Percentiles rank a stretch among this genome's conserved stretches.
These are phyloP conservation scores for Drosophila basisetae DNA, from an alignment of 2,888 invertebrate species.

Conservation along the genomic window DNA sequence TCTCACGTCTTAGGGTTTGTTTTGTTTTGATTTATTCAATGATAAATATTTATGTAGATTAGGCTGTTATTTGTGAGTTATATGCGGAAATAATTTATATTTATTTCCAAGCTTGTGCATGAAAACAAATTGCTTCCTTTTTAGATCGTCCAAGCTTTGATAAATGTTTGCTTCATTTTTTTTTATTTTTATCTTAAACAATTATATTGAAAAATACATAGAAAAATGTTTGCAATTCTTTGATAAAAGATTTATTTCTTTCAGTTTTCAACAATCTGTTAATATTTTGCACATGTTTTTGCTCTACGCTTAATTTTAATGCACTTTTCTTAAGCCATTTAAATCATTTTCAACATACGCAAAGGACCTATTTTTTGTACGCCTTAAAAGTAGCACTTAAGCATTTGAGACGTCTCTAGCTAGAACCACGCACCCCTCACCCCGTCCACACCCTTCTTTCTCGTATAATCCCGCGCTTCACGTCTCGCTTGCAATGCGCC, in stretches of 20 bases:
- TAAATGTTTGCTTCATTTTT: neutral
- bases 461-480: neutral
- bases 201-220: neutral
- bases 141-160: neutral
- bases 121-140: constrained; percentile 2
- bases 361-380: neutral
- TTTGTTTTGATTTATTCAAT: neutral
- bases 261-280: neutral
- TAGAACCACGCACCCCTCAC: too few relatives aligned
- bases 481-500: constrained; percentile 3
- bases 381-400: constrained; percentile 12
- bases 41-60: constrained; percentile 14
- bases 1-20: constrained; percentile 4
- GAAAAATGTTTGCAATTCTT: neutral
- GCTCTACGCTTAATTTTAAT: neutral
- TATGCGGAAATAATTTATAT: constrained; percentile 6
- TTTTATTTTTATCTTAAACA: neutral
- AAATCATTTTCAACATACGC: neutral
- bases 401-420: constrained; percentile 8
- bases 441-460: neutral
- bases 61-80: neutral
- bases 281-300: too few relatives aligned
- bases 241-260: neutral
- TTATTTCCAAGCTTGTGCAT: neutral
- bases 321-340: neutral